Base-by-base conservation (phyloP, 2,113 vertebrate genomes). In the Micronycteris hirsuta region DNA sequence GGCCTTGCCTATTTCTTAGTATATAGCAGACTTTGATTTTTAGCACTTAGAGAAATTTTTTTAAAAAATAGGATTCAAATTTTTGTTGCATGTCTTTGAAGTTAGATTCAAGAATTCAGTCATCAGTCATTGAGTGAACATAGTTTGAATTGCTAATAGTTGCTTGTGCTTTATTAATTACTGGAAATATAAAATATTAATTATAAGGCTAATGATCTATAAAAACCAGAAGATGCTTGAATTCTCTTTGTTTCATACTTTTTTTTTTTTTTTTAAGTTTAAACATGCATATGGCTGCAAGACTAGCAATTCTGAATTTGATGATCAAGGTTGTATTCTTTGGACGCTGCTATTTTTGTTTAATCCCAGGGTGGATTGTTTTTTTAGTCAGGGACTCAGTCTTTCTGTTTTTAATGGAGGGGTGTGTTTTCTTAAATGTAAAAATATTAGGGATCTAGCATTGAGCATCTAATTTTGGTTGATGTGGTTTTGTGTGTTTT, bases 101-200 rank as follows among this genome's bases (percentile, higher is more conserved):
- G 49, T 95, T 63, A 71, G 20, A 49, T 26, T 82, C 68, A 82
- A 6, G 54, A 89, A 89, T 94, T 41, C 28, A 97, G 5, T 82
- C 24, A 58, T 78, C 24, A 96, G 4, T 86, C 20, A 92, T 38
- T 94, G 36, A 67, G 2, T 86, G 28, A 84, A 74, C 14, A 52
- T 95, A 63, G 33, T 38, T 63, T 71, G 22, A 89, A 61, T 91
- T 92, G 43, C 84, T 83, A 54, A 33, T 43, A 49, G 76, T 1
- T 90, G 26, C 70, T 93, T 89, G 19, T 14, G 76, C n/a, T 78
- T 95, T 61, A 36, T 89, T 96, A 61, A 12, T 90, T 81, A 78
- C 47, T 74, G 38, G 24, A 26, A 70, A 45, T 89, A 58, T 56
- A 89, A 82, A 95, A 67, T 52, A 41, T 47, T 41, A 94, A 77